Base-by-base conservation (phyloP, 2,888 invertebrate genomes). In the Taenaris catops region DNA sequence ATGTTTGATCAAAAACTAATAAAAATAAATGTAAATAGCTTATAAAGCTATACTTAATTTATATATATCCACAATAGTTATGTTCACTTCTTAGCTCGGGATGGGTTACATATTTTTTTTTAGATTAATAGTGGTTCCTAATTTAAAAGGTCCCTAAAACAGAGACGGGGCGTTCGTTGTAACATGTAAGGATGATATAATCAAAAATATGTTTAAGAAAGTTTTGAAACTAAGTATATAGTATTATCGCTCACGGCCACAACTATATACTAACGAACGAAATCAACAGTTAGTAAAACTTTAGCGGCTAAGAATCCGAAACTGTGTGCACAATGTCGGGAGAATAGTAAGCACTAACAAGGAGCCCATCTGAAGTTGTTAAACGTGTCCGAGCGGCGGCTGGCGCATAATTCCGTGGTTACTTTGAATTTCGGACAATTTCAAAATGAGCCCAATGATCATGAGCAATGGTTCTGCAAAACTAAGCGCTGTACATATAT, bases 311-410 rank as follows among this genome's bases (percentile, higher is more conserved):
- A 75, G 74, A 73, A 79, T 75, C 75, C 61, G 64, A 65, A 75
- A 76, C 78, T 69, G 68, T 70, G 67, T 69, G 66, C 67, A 72
- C 74, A 74, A 68, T 75, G 79, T 74, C 53, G 65, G 62, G 62
- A 55, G 53, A 67, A 60, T 60, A 62, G 64, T 59, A 63, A 67
- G 68, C 67, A 62, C 66, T 80, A 83, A 84, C 81, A 78, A 79
- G 76, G 73, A 58, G 61, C 62, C 72, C 74, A 74, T 70, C 69
- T 63, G 59, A 83, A 83, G 63, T 81, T 74, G 76, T 73, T 75
- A 72, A 75, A 65, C 68, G 66, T 52, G 46, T 46, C 38, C 54
- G 47, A 50, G 48, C 56, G 55, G 52, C 49, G 55, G 51, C 49
- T 58, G 58, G 56, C 51, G 65, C 67, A 72, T 73, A 70, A 78